These are phyloP conservation scores for Lysandra bellargus DNA, from an alignment of 2,888 invertebrate genomes.

Conservation along the genomic window DNA sequence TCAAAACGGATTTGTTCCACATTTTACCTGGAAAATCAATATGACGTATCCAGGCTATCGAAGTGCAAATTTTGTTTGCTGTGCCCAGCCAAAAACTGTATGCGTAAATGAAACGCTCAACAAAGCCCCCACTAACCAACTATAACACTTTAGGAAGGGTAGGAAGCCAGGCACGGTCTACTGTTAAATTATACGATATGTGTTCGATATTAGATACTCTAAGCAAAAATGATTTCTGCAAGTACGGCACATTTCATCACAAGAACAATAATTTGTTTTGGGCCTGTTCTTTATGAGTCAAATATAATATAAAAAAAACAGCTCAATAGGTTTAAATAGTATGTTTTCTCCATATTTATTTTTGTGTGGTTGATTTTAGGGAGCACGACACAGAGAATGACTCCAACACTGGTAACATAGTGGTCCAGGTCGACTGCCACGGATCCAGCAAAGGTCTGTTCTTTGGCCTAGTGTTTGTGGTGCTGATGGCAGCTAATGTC, in stretches of 20 bases:
- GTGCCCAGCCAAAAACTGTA: slow-evolving; percentile 1
- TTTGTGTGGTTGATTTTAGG: not conserved
- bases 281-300: too few relatives aligned
- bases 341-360: too few relatives aligned
- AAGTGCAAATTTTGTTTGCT: not conserved
- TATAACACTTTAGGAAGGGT: not conserved
- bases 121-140: not conserved
- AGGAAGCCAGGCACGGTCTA: not conserved
- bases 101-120: not conserved
- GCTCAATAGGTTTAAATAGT: too few relatives aligned
- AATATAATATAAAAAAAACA: too few relatives aligned
- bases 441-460: slow-evolving; percentile 3
- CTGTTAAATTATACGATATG: not conserved
- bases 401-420: not conserved
- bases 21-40: not conserved
- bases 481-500: not conserved
- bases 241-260: too few relatives aligned
- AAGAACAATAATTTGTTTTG: too few relatives aligned
- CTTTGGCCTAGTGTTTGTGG: slow-evolving; percentile 10
- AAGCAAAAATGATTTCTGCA: too few relatives aligned
- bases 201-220: too few relatives aligned
- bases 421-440: slow-evolving; percentile 21
- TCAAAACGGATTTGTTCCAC: not conserved
- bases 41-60: not conserved
- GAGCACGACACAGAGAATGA: not conserved